Base-by-base conservation (phyloP, 2,797 vertebrate species). In the Falco naumanni region DNA sequence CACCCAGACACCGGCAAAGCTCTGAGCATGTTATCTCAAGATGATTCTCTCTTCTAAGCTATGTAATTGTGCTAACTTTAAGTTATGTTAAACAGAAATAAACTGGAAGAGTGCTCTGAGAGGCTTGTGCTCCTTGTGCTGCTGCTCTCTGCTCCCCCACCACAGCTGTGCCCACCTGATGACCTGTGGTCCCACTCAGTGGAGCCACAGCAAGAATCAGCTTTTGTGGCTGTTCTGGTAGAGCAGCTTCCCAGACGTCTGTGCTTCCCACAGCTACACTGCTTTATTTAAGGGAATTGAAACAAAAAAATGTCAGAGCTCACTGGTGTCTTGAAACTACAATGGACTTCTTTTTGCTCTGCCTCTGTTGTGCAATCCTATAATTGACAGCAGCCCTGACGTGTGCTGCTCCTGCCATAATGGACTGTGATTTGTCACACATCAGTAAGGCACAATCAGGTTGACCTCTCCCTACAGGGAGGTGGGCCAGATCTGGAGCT, bases 161-260 rank as follows among this genome's bases (percentile, higher is more conserved):
- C 1, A 0, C 3, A 6, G 24, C 39, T 83, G 9, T 51, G 34
- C 21, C 51, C 43, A 41, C 17, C 18, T 43, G 24, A 25, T 14
- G 16, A 53, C 12, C 28, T 0, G 0, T 13, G 64, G 53, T 29
- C 54, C 13, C 34, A 11, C 25, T 51, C 0, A 1, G 33, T 20
- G 47, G 4, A 66, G 24, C 43, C 33, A 47, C 0, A 1, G 28
- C 31, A 80, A 60, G 48, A 56, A 68, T 17, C 13, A 70, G 9
- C 28, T 66, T 74, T 41, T 33, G 47, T 45, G 51, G 33, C 16
- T 90, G 51, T 17, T 76, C 45, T 1, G 2, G 20, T 24, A 48
- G 3, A 80, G 39, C 71, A 87, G 79, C 63, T 80, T 91, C 72
- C 71, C 76, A 74, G 61, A 8, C 39, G 9, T 18, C 71, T 50